A percentile compares a stretch with the other conserved stretches of the same genome.
Evolutionary conservation across 1,140 invertebrate species (phyloP).

Genomic region (Adelges cooleyi): DNA sequence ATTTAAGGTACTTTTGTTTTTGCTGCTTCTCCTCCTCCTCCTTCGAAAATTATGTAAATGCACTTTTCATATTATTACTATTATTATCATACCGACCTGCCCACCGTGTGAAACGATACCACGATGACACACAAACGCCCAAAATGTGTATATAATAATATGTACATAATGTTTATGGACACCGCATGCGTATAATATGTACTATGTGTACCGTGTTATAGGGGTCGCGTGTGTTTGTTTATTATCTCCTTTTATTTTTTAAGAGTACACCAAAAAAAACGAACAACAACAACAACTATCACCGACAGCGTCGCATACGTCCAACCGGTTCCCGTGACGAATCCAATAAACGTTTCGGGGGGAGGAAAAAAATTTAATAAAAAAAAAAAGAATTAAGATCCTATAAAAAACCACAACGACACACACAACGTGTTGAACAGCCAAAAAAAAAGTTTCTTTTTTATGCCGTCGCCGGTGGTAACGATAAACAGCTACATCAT

Average conservation of each 20-base stretch:
- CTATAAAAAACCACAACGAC: neutral
- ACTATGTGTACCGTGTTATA: neutral
- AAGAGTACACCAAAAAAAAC: neutral
- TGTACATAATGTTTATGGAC: neutral
- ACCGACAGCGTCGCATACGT: neutral
- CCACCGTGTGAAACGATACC: slow-evolving; percentile 21
- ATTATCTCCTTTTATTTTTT: neutral
- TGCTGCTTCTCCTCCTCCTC: too few species aligned
- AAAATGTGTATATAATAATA: neutral
- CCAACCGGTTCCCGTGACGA: slow-evolving; percentile 27
- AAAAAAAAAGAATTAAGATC: neutral
- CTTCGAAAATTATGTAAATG: neutral
- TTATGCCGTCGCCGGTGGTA: too few species aligned
- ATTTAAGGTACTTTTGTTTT: too few species aligned
- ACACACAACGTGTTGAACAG: too few species aligned
- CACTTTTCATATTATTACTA: too few species aligned
- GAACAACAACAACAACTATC: neutral
- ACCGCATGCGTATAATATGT: neutral
- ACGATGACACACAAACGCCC: neutral
- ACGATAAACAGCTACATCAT: too few species aligned
- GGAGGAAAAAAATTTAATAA: neutral
- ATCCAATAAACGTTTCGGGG: slow-evolving; percentile 9
- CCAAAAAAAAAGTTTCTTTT: too few species aligned
- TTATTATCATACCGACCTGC: slow-evolving; percentile 1
- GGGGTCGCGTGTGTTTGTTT: neutral